These are phyloP conservation scores for Rhingia rostrata DNA, from an alignment of 2,888 invertebrate species.

Conservation along the genomic window DNA sequence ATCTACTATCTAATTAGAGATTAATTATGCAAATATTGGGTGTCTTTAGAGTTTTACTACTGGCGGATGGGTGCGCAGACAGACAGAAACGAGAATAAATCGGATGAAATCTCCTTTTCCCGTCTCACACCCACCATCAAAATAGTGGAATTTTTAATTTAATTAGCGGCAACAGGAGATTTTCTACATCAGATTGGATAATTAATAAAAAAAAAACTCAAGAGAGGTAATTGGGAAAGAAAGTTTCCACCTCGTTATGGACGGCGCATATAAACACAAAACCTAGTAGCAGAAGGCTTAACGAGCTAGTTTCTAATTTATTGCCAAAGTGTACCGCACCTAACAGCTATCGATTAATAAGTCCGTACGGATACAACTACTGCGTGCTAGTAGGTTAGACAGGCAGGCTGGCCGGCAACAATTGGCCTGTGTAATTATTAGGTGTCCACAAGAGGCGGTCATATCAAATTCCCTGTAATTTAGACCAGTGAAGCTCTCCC, in stretches of 20 bases:
- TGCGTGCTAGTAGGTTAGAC: conserved; percentile 4
- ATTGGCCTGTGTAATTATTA: conserved; percentile 66
- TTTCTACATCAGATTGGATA: conserved; percentile 21
- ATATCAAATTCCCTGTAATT: conserved; percentile 72
- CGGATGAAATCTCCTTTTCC: conserved; percentile 36
- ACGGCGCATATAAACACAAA: background rate
- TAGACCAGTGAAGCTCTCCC: conserved; percentile 47
- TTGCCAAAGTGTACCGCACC: conserved; percentile 9
- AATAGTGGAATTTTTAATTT: conserved; percentile 46
- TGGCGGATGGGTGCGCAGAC: conserved; percentile 3
- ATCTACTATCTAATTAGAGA: conserved; percentile 70
- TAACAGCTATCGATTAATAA: conserved; percentile 59
- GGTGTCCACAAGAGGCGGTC: conserved; percentile 72
- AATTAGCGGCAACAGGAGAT: conserved; percentile 45
- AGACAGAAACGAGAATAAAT: conserved; percentile 45
- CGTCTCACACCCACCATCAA: conserved; percentile 4
- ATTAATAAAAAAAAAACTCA: conserved; percentile 17
- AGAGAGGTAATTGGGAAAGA: background rate
- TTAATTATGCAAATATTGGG: conserved; percentile 73
- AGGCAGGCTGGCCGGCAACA: conserved; percentile 42
- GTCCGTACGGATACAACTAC: conserved; percentile 14
- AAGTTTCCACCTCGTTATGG: background rate
- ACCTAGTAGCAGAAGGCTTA: conserved; percentile 19
- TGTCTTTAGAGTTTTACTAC: conserved; percentile 37
- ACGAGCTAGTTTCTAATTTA: conserved; percentile 54